A percentile compares a stretch with the other conserved stretches of the same genome.
Evolutionary conservation across 2,113 vertebrate genomes (phyloP).

Genomic region (Ciconia boyciana): DNA sequence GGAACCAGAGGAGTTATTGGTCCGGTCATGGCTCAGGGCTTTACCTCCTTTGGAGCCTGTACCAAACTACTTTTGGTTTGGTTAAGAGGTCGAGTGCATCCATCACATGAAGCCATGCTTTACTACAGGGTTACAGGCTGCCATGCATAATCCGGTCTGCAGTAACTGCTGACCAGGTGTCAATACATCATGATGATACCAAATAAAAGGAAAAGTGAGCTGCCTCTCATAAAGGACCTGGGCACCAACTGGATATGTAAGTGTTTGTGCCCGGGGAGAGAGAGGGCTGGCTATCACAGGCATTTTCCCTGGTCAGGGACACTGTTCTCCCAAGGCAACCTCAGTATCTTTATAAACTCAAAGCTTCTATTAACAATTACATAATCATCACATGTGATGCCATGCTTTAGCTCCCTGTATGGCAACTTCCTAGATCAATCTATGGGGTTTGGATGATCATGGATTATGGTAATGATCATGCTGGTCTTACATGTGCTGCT

Average conservation of each 20-base stretch:
- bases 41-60: too few relatives aligned
- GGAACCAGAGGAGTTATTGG: too few relatives aligned
- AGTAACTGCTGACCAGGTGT: background rate
- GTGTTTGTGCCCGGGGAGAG: background rate
- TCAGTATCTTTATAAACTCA: background rate
- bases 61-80: too few relatives aligned
- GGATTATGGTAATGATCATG: background rate
- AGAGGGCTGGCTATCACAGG: background rate
- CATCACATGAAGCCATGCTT: background rate
- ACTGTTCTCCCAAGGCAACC: background rate
- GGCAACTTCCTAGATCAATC: background rate
- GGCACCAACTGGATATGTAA: background rate
- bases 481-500: background rate
- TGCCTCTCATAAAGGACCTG: background rate
- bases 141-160: fast-evolving
- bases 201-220: background rate
- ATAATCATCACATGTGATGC: background rate
- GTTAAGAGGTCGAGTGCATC: too few relatives aligned
- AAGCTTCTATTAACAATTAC: background rate
- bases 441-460: background rate
- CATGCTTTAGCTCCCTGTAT: background rate
- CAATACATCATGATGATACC: too few relatives aligned
- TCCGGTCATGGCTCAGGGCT: too few relatives aligned
- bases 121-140: background rate
- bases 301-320: background rate